Conservation (phyloP, 2,113 vertebrate genomes). For the Erinaceus europaeus region DNA sequence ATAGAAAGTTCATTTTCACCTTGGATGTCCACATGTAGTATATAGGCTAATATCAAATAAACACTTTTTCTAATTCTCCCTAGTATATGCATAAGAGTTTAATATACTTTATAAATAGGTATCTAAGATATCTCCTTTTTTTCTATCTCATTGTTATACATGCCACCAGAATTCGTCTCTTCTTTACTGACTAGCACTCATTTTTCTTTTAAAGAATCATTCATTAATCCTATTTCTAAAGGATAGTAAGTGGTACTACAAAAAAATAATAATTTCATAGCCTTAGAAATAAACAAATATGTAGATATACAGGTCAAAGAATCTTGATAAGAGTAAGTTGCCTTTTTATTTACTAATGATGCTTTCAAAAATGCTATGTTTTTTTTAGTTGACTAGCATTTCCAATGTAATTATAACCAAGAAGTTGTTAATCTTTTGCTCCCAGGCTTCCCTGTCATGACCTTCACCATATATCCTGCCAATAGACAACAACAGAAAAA, state of each 20-base stretch:
- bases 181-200: constrained; percentile 35
- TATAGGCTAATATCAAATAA: constrained; percentile 65
- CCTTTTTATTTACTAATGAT: constrained; percentile 60
- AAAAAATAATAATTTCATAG: constrained; percentile 68
- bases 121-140: constrained; percentile 47
- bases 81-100: constrained; percentile 60
- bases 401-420: constrained; percentile 31
- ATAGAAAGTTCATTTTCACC: constrained; percentile 70
- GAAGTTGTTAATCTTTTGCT: not conserved
- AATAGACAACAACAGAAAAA: constrained; percentile 29
- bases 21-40: constrained; percentile 69
- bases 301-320: constrained; percentile 66
- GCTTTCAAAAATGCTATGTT: constrained; percentile 31
- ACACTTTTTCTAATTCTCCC: constrained; percentile 63
- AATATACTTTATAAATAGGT: constrained; percentile 52
- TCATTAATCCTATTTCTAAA: constrained; percentile 63
- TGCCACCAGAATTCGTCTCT: constrained; percentile 26
- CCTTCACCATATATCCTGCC: not conserved
- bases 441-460: not conserved
- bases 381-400: constrained; percentile 41
- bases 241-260: constrained; percentile 60
- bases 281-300: constrained; percentile 60
- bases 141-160: constrained; percentile 44
- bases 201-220: constrained; percentile 36
- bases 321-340: constrained; percentile 62